phyloP scores from a whole-genome alignment of 2,888 invertebrate genomes.

The Diloba caeruleocephala region DNA sequence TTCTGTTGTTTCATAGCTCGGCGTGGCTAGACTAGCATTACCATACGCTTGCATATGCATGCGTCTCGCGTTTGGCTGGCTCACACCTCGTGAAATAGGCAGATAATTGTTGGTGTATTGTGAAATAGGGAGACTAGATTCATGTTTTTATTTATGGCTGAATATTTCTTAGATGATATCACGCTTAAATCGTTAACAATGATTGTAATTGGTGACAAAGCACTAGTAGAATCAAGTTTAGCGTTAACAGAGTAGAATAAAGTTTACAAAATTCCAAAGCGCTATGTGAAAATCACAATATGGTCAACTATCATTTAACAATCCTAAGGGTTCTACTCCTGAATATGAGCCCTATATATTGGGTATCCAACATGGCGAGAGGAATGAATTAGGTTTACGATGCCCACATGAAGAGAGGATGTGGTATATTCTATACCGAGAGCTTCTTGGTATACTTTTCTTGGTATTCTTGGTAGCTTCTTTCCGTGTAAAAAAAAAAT shows the following conservation, averaged over 20 bases:
- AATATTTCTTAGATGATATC: conserved; percentile 15
- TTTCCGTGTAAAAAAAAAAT: too few species aligned
- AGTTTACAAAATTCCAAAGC: too few species aligned
- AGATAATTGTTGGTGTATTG: conserved; percentile 59
- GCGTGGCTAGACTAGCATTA: conserved; percentile 42
- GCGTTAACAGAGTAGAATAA: background rate
- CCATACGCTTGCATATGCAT: conserved; percentile 66
- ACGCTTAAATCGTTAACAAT: conserved; percentile 7
- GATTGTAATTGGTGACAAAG: conserved; percentile 7
- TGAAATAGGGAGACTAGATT: conserved; percentile 22
- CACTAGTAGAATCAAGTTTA: background rate
- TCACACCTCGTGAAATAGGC: conserved; percentile 56
- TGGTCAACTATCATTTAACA: too few species aligned
- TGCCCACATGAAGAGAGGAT: too few species aligned
- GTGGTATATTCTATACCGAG: too few species aligned
- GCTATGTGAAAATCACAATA: too few species aligned
- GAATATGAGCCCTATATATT: too few species aligned
- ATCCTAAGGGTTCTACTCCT: too few species aligned
- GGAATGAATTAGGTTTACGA: too few species aligned
- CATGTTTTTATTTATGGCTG: conserved; percentile 34
- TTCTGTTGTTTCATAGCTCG: conserved; percentile 38
- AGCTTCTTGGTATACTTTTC: too few species aligned
- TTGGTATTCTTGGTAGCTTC: too few species aligned
- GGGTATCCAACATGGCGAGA: too few species aligned
- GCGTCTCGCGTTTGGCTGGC: conserved; percentile 48